These are phyloP conservation scores for Gonioctena quinquepunctata DNA, from an alignment of 1,140 invertebrate genomes.

Conservation along the genomic window DNA sequence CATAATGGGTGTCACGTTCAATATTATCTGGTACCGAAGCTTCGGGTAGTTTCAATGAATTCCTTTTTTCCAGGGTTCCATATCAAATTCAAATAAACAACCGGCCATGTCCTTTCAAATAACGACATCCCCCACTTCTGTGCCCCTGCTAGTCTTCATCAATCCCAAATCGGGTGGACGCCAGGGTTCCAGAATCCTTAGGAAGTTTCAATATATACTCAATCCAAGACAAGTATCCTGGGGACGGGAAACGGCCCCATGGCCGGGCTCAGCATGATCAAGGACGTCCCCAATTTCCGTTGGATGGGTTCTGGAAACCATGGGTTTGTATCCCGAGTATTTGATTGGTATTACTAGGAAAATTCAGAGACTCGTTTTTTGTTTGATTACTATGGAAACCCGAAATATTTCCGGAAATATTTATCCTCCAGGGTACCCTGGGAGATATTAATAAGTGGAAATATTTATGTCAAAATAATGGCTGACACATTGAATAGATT, in stretches of 20 bases:
- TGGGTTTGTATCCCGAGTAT: slow-evolving; percentile 86
- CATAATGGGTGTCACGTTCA: no score
- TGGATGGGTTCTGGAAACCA: slow-evolving; percentile 94
- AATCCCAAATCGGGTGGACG: slow-evolving; percentile 96
- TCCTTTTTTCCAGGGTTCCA: slow-evolving; percentile 26
- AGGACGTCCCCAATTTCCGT: slow-evolving; percentile 92
- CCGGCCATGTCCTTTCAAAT: slow-evolving; percentile 84
- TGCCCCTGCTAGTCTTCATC: slow-evolving; percentile 90
- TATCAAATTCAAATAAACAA: slow-evolving; percentile 57
- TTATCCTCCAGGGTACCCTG: no score
- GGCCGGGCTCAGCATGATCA: slow-evolving; percentile 92
- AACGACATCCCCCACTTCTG: slow-evolving; percentile 68
- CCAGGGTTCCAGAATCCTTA: slow-evolving; percentile 82
- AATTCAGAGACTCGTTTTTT: no score
- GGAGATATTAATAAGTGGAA: no score
- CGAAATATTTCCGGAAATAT: no score
- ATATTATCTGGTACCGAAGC: no score
- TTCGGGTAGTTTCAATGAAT: no score
- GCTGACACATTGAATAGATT: no score
- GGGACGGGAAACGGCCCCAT: slow-evolving; percentile 81
- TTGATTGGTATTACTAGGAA: no score
- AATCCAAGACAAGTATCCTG: slow-evolving; percentile 95
- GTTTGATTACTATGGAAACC: no score
- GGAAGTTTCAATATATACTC: slow-evolving; percentile 89
- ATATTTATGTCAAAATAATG: no score